These are phyloP conservation scores for Tiaroga cobitis DNA, from an alignment of 2,797 vertebrate genomes.

Conservation along the genomic window DNA sequence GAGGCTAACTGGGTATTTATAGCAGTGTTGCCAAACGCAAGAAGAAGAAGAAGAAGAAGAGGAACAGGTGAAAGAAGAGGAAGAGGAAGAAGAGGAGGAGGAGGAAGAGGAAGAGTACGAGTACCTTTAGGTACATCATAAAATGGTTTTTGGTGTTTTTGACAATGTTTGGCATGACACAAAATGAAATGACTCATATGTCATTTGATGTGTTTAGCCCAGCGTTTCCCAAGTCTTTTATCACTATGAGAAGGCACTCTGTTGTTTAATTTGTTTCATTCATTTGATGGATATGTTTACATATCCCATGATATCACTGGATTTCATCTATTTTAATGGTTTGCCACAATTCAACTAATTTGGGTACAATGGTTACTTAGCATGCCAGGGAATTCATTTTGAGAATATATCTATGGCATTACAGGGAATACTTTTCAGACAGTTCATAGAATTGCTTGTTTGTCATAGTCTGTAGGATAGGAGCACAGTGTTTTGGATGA, in stretches of 20 bases:
- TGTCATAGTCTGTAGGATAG: neutral
- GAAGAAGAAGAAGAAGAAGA: too few species aligned
- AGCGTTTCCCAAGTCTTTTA: slow-evolving; percentile 12
- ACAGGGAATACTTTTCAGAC: neutral
- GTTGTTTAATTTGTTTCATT: slow-evolving; percentile 8
- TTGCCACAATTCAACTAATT: neutral
- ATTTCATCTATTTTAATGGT: neutral
- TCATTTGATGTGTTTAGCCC: neutral
- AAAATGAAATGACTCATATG: slow-evolving; percentile 12
- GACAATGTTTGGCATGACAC: neutral
- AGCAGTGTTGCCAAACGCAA: too few species aligned
- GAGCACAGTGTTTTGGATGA: slow-evolving; percentile 13
- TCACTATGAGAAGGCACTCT: neutral
- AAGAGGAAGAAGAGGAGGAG: too few species aligned
- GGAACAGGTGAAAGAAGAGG: too few species aligned
- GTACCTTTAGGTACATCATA: slow-evolving; percentile 1
- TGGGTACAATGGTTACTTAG: neutral
- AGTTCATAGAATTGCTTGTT: neutral
- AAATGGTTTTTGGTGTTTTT: neutral
- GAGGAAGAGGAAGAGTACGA: too few species aligned
- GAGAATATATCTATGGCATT: neutral
- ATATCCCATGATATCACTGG: neutral
- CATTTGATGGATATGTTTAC: slow-evolving; percentile 5
- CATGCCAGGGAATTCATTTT: neutral
- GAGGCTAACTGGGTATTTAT: too few species aligned